Percentiles rank a stretch among this genome's conserved stretches.
These are phyloP conservation scores for Drosophila neonasuta DNA, from an alignment of 2,888 invertebrate genomes.

Conservation along the genomic window DNA sequence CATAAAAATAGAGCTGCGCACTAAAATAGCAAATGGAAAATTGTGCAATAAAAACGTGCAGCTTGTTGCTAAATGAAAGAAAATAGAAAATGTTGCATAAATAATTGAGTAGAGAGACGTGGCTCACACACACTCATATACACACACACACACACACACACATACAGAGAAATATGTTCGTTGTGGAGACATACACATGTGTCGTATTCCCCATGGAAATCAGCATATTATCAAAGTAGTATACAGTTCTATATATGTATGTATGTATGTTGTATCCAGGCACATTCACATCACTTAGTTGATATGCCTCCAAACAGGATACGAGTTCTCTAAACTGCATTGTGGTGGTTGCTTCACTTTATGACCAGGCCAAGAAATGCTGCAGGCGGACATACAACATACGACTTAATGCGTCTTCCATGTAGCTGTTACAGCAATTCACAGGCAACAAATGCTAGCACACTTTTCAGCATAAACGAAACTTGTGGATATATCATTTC, in stretches of 20 bases:
- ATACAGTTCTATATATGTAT: neutral
- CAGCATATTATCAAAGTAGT: constrained; percentile 73
- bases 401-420: constrained; percentile 51
- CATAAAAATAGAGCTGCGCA: constrained; percentile 61
- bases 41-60: constrained; percentile 59
- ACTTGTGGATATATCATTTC: no score
- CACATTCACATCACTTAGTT: constrained; percentile 45
- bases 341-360: constrained; percentile 53
- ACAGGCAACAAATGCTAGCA: neutral
- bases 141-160: neutral
- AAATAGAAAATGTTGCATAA: constrained; percentile 73
- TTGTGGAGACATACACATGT: constrained; percentile 52
- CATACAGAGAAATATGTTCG: constrained; percentile 5
- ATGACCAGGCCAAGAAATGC: constrained; percentile 27
- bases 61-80: constrained; percentile 41
- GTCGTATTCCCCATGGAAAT: constrained; percentile 77
- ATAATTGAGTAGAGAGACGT: constrained; percentile 63
- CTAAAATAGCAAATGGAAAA: constrained; percentile 45
- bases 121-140: constrained; percentile 10
- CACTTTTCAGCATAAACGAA: neutral
- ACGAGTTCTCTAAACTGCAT: constrained; percentile 40
- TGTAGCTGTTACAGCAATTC: constrained; percentile 40
- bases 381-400: constrained; percentile 16
- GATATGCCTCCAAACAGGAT: constrained; percentile 20
- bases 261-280: constrained; percentile 9